Evolutionary conservation across 1,140 invertebrate species (phyloP).

Genomic region (Bacillus rossius): DNA sequence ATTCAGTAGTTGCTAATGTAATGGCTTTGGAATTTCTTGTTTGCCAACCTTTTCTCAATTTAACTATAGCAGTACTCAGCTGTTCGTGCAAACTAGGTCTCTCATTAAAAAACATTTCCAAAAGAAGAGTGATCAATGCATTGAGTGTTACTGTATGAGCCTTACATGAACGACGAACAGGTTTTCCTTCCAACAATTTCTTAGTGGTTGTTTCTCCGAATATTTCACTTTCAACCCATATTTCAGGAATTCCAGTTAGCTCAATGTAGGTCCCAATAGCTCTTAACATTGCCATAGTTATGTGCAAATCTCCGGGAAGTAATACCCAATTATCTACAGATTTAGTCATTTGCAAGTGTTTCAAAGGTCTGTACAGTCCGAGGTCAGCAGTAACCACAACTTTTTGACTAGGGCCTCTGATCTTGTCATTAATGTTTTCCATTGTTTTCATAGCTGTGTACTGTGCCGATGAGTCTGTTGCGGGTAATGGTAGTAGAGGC

Average conservation of each 20-base stretch:
- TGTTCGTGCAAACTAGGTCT: too few relatives aligned
- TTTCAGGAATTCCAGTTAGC: background rate
- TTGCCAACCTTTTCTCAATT: too few relatives aligned
- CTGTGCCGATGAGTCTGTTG: conserved; percentile 4
- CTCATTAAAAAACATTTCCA: too few relatives aligned
- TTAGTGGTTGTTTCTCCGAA: too few relatives aligned
- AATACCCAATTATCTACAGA: background rate
- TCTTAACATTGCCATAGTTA: background rate
- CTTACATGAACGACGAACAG: too few relatives aligned
- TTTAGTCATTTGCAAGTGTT: conserved; percentile 1
- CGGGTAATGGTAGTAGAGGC: background rate
- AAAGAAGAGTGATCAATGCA: too few relatives aligned
- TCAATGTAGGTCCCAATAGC: conserved; percentile 5
- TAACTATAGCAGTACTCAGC: too few relatives aligned
- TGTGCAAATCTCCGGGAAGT: conserved; percentile 4
- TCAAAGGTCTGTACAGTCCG: background rate
- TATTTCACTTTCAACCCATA: too few relatives aligned
- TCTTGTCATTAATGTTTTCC: conserved; percentile 1
- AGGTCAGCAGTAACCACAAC: conserved; percentile 1
- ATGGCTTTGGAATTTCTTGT: too few relatives aligned
- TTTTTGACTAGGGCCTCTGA: conserved; percentile 1
- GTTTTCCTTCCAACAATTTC: too few relatives aligned
- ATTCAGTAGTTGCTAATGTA: too few relatives aligned
- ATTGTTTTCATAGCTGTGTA: background rate
- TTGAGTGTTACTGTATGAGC: too few relatives aligned